Evolutionary conservation across 2,797 vertebrate genomes (phyloP).

Genomic region (Alfaro cultratus): DNA sequence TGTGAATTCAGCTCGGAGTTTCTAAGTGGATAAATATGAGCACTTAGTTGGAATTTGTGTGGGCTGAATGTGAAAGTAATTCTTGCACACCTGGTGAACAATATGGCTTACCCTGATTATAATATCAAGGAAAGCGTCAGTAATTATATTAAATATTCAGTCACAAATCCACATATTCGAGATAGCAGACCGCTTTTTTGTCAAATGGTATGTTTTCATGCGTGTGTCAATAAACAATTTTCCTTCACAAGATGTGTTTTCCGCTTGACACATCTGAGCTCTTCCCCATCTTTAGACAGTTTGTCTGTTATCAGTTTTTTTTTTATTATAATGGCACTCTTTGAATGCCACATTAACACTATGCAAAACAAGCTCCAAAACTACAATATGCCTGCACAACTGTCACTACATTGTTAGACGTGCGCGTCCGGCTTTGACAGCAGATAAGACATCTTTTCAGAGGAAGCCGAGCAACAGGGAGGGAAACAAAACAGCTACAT

Average conservation of each 20-base stretch:
- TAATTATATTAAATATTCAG: neutral
- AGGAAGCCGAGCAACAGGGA: neutral
- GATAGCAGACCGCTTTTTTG: neutral
- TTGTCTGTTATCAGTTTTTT: neutral
- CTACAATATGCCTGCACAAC: neutral
- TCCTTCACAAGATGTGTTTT: neutral
- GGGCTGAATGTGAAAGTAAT: neutral
- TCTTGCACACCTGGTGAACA: neutral
- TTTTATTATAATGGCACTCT: neutral
- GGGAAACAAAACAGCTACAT: neutral
- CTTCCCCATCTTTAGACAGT: neutral
- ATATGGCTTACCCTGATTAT: neutral
- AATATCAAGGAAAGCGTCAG: neutral
- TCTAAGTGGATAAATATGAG: neutral
- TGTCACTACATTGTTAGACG: neutral
- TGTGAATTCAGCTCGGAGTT: neutral
- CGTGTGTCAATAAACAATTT: neutral
- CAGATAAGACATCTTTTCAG: slow-evolving; percentile 2
- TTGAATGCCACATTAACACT: neutral
- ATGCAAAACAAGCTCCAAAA: slow-evolving; percentile 1
- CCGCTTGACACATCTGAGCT: neutral
- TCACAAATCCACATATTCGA: neutral
- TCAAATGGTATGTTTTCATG: neutral
- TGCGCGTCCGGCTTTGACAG: neutral
- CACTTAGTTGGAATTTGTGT: neutral